These are phyloP conservation scores for Atopsyche davidsoni DNA, from an alignment of 1,140 invertebrate genomes.

Conservation along the genomic window DNA sequence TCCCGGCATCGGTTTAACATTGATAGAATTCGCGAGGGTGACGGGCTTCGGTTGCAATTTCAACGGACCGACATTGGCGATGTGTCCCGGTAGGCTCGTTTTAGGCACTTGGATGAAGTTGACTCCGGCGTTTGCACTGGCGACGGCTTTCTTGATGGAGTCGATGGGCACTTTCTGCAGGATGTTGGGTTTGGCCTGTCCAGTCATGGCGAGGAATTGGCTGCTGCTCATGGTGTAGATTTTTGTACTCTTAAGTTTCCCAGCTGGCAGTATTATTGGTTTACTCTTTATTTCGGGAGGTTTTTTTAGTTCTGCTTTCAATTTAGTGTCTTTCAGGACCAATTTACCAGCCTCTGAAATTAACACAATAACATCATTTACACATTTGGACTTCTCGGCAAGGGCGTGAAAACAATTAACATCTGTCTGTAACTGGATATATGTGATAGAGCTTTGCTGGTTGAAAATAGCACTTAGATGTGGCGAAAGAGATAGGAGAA, in stretches of 20 bases:
- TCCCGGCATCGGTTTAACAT: slow-evolving; percentile 15
- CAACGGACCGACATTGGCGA: slow-evolving; percentile 15
- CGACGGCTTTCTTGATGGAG: slow-evolving; percentile 19
- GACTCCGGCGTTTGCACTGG: slow-evolving; percentile 13
- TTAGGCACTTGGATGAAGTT: slow-evolving; percentile 26
- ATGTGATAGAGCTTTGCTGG: too few relatives aligned
- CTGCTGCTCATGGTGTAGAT: slow-evolving; percentile 27
- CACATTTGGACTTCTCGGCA: too few relatives aligned
- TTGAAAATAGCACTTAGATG: too few relatives aligned
- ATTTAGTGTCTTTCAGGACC: slow-evolving; percentile 52
- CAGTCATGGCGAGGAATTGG: slow-evolving; percentile 27
- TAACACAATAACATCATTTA: too few relatives aligned
- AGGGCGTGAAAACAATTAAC: too few relatives aligned
- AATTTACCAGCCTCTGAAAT: slow-evolving; percentile 66
- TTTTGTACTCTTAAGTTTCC: slow-evolving; percentile 28
- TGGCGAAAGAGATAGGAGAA: too few relatives aligned
- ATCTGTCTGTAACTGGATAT: too few relatives aligned
- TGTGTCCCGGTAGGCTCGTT: slow-evolving; percentile 12
- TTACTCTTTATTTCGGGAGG: slow-evolving; percentile 28
- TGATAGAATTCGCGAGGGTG: slow-evolving; percentile 21
- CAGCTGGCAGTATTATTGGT: slow-evolving; percentile 23
- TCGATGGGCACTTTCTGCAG: slow-evolving; percentile 25
- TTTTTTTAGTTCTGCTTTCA: slow-evolving; percentile 24
- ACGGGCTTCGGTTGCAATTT: slow-evolving; percentile 20
- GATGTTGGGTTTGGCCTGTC: slow-evolving; percentile 27